Evolutionary conservation across 2,888 invertebrate species (phyloP).

Genomic region (Drosophila formosana): DNA sequence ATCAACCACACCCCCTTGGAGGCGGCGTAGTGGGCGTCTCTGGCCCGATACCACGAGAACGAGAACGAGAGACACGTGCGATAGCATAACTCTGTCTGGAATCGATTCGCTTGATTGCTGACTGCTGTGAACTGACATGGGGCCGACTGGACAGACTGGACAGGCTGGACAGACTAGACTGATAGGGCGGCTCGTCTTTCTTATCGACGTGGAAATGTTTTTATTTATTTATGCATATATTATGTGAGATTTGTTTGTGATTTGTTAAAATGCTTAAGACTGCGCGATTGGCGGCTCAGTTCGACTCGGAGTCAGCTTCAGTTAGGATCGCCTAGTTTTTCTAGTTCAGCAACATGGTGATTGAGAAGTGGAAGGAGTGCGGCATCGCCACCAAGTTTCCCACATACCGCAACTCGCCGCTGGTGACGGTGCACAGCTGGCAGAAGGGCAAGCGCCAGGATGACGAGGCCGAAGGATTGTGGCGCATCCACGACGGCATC

Average conservation of each 20-base stretch:
- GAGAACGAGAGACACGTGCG: background rate
- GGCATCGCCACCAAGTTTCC: slow-evolving; percentile 84
- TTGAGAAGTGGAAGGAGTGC: slow-evolving; percentile 80
- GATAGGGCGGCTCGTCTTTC: slow-evolving; percentile 25
- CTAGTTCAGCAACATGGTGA: slow-evolving; percentile 55
- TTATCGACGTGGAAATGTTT: slow-evolving; percentile 34
- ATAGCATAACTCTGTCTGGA: slow-evolving; percentile 1
- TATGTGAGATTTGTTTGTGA: background rate
- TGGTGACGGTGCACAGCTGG: slow-evolving; percentile 86
- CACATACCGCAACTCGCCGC: slow-evolving; percentile 80
- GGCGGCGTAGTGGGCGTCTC: background rate
- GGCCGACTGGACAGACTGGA: background rate
- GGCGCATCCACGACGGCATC: slow-evolving; percentile 91
- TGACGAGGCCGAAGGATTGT: slow-evolving; percentile 91
- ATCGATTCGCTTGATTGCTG: slow-evolving; percentile 5
- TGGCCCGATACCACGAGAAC: background rate
- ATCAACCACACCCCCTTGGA: background rate
- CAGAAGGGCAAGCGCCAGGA: slow-evolving; percentile 88
- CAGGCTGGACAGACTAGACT: slow-evolving; percentile 5
- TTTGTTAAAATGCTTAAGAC: slow-evolving; percentile 4
- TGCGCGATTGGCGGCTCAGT: slow-evolving; percentile 17
- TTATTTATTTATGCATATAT: slow-evolving; percentile 6
- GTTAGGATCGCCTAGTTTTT: background rate
- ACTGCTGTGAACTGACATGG: slow-evolving; percentile 5
- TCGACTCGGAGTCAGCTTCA: slow-evolving; percentile 2